A percentile compares a stretch with the other conserved stretches of the same genome.
phyloP scores from a whole-genome alignment of 2,888 invertebrate species.

The Pristionchus maxplancki region DNA sequence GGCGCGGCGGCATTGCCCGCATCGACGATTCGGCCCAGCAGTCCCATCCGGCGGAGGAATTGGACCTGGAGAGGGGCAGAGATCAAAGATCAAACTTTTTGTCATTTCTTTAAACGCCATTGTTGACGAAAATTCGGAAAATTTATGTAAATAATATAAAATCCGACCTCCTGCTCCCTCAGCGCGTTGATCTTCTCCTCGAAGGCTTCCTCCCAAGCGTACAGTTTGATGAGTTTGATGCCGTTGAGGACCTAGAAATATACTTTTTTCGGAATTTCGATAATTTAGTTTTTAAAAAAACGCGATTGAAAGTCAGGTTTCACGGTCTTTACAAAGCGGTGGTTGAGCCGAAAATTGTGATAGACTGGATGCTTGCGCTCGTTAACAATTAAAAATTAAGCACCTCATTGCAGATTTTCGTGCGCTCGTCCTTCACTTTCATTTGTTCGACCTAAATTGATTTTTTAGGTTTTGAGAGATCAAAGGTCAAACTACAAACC shows the following conservation, averaged over 20 bases:
- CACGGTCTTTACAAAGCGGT: too few species aligned
- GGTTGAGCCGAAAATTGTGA: too few species aligned
- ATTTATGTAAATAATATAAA: background rate
- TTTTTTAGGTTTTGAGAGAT: too few species aligned
- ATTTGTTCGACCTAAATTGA: constrained; percentile 56
- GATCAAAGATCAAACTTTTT: too few species aligned
- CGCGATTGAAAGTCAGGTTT: too few species aligned
- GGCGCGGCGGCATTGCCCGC: constrained; percentile 61
- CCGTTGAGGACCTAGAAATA: constrained; percentile 60
- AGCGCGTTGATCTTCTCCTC: constrained; percentile 59
- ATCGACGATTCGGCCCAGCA: constrained; percentile 58
- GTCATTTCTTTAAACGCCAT: too few species aligned
- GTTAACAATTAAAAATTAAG: too few species aligned
- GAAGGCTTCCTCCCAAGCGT: constrained; percentile 65
- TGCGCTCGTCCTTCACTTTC: constrained; percentile 64
- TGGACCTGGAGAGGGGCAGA: too few species aligned
- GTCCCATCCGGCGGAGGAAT: constrained; percentile 56
- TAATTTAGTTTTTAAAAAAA: too few species aligned
- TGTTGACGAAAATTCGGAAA: background rate
- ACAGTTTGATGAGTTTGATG: constrained; percentile 62
- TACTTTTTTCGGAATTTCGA: background rate
- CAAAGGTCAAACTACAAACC: too few species aligned
- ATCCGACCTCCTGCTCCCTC: constrained; percentile 47
- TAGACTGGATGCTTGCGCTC: too few species aligned
- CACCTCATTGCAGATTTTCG: constrained; percentile 57